Conservation (phyloP, 2,888 invertebrate genomes). For the Strigamia transsilvanica region DNA sequence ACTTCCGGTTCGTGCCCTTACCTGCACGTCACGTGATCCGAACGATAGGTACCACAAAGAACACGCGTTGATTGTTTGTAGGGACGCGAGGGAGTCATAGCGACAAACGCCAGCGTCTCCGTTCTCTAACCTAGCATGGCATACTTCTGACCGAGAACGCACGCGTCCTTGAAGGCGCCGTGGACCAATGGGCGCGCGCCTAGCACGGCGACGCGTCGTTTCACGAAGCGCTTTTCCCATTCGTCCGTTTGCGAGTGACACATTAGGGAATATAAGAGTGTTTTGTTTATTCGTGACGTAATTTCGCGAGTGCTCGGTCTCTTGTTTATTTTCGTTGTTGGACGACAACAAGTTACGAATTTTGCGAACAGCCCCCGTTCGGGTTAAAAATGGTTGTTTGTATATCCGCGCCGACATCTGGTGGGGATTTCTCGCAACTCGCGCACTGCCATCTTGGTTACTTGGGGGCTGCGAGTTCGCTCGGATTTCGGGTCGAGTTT, state of each 20-base stretch:
- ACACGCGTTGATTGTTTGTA: constrained; percentile 20
- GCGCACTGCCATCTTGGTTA: background rate
- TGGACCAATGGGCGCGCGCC: background rate
- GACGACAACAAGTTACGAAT: background rate
- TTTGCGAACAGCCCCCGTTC: background rate
- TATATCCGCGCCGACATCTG: background rate
- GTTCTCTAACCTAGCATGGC: constrained; percentile 3
- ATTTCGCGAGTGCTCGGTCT: background rate
- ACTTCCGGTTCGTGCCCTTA: background rate
- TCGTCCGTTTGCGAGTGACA: background rate
- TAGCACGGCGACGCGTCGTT: background rate
- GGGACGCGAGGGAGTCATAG: constrained; percentile 20
- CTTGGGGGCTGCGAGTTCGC: background rate
- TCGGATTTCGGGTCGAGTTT: background rate
- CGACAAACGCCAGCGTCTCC: constrained; percentile 20
- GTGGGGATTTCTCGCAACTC: background rate
- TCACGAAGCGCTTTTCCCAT: background rate
- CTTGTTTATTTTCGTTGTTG: no score
- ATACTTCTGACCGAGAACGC: constrained; percentile 17
- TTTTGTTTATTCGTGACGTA: no score
- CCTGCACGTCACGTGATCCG: constrained; percentile 6
- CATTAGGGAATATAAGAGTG: background rate
- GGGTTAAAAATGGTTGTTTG: background rate
- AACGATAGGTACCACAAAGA: background rate
- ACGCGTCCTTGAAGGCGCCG: background rate